phyloP scores from a whole-genome alignment of 2,113 vertebrate species.

The Chroicocephalus ridibundus region DNA sequence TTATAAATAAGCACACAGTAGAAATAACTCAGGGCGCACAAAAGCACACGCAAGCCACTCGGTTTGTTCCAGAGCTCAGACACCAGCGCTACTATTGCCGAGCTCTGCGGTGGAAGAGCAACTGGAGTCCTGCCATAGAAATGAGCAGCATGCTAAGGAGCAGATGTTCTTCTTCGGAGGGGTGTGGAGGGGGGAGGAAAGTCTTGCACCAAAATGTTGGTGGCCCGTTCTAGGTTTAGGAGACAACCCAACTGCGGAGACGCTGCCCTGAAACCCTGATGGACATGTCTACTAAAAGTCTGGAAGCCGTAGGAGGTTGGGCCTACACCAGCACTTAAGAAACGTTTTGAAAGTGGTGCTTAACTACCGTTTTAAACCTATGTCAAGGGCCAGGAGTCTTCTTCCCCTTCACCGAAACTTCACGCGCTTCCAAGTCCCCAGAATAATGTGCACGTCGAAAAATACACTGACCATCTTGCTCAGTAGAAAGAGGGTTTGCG shows the following conservation, averaged over 20 bases:
- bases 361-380: background rate
- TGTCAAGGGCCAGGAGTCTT: background rate
- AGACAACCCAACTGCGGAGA: slow-evolving; percentile 14
- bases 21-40: slow-evolving; percentile 77
- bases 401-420: background rate
- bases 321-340: background rate
- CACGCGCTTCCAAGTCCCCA: background rate
- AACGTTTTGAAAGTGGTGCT: background rate
- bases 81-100: slow-evolving; percentile 76
- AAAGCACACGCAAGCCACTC: slow-evolving; percentile 74
- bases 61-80: slow-evolving; percentile 77
- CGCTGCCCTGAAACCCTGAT: background rate
- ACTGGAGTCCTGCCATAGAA: slow-evolving; percentile 78
- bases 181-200: slow-evolving; percentile 12
- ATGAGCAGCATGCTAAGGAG: slow-evolving; percentile 76
- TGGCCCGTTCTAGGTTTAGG: background rate
- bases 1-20: slow-evolving; percentile 78
- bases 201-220: slow-evolving; percentile 63
- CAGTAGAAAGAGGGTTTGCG: background rate
- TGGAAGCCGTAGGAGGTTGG: background rate
- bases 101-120: slow-evolving; percentile 70
- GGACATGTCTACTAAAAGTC: slow-evolving; percentile 12
- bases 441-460: background rate
- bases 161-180: slow-evolving; percentile 75
- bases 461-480: slow-evolving; percentile 4